Percentiles rank a stretch among this genome's conserved stretches.
Conservation (phyloP, 2,888 invertebrate species). For the Monopis laevigella region DNA sequence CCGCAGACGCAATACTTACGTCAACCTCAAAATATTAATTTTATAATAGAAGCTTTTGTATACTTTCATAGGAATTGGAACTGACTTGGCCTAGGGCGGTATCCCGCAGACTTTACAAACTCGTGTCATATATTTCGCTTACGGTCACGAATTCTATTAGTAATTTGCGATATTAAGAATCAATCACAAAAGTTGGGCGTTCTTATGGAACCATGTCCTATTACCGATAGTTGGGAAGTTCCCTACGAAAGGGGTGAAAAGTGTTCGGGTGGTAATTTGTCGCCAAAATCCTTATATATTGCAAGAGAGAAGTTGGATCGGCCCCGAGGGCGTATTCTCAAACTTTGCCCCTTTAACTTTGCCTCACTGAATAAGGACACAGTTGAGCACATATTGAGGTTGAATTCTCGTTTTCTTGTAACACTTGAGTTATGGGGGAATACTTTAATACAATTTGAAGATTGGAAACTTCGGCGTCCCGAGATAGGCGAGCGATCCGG, state of each 20-base stretch:
- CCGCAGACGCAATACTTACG: no score
- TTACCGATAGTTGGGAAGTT: constrained; percentile 11
- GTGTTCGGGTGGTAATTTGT: constrained; percentile 62
- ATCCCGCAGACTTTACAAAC: no score
- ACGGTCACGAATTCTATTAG: no score
- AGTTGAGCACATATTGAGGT: constrained; percentile 61
- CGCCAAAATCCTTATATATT: constrained; percentile 66
- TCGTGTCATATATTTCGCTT: no score
- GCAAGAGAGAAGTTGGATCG: constrained; percentile 60
- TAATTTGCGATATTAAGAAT: neutral
- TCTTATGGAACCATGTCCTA: constrained; percentile 7
- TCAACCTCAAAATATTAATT: no score
- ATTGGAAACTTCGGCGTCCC: constrained; percentile 21
- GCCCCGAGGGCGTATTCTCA: constrained; percentile 55
- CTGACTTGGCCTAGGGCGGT: no score
- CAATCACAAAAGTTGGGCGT: neutral
- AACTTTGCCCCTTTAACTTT: constrained; percentile 61
- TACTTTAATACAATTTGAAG: constrained; percentile 43
- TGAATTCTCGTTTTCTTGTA: constrained; percentile 56
- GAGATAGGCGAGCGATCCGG: constrained; percentile 6
- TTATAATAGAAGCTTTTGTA: no score
- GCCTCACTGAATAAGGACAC: constrained; percentile 58
- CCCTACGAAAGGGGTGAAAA: constrained; percentile 47
- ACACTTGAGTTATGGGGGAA: constrained; percentile 48
- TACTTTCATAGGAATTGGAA: no score